Evolutionary conservation across 2,113 vertebrate species (phyloP), one percentile per base, ranked within the genome.

Genomic region (Noctilio leporinus): DNA sequence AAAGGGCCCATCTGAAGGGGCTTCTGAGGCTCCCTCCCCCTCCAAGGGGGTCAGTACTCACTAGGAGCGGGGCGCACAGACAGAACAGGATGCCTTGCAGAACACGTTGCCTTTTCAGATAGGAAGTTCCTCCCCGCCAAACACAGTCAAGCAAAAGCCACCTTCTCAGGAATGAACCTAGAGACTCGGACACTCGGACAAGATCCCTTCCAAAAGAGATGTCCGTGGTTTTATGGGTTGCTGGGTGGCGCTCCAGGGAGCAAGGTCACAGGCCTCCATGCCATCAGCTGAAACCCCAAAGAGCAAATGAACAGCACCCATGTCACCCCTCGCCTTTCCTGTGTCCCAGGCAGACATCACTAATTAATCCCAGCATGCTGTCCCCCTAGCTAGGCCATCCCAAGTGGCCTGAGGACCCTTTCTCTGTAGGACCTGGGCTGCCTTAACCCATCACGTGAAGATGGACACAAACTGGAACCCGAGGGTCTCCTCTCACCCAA

Each of bases 321-420:
- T 11, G n/a, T 15, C 53, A 24, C 11, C 26, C 45, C 82, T 15
- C 33, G 11, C 9, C 85, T 43, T 51, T 40, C 45, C 10, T 33
- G 20, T 16, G 35, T 22, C 80, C 57, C 6, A 1, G 30, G 65
- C 80, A 96, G 94, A 64, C 81, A 93, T 96, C 76, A 64, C 76
- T 86, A 86, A 64, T 11, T 7, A 72, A 97, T 87, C 88, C 91
- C 64, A 84, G 75, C 45, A 80, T 69, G 43, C 30, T 57, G 59
- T 89, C 84, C n/a, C 38, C 43, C 22, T 9, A 92, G 26, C 35
- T 3, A 49, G 28, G 62, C 64, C 20, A 75, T 33, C 55, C 85
- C 49, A 64, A n/a, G 70, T 22, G 65, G 7, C 69, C 33, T 38
- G 33, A 93, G 47, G 59, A 77, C 53, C 49, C 38, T 69, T 89